phyloP scores from a whole-genome alignment of 2,113 vertebrate genomes.

The Caranx ignobilis region DNA sequence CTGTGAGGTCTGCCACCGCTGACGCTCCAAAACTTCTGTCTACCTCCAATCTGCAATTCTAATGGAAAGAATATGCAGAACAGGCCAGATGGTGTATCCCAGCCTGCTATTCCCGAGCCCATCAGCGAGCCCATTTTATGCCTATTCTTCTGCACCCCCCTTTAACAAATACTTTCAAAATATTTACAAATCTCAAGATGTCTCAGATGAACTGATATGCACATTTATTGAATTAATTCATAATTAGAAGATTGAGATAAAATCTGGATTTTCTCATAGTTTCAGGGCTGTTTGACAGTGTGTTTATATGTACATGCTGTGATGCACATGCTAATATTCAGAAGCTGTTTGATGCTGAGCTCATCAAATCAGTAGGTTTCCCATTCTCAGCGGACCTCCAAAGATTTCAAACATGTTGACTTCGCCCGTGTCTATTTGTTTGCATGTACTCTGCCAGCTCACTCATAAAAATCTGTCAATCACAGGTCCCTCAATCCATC shows the following conservation, averaged over 20 bases:
- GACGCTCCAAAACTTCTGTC: conserved; percentile 61
- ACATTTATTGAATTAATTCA: conserved; percentile 54
- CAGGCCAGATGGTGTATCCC: conserved; percentile 78
- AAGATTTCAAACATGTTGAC: conserved; percentile 45
- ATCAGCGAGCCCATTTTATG: conserved; percentile 60
- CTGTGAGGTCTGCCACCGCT: conserved; percentile 66
- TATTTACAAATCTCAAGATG: conserved; percentile 72
- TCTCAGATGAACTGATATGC: conserved; percentile 62
- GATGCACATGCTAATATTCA: neutral
- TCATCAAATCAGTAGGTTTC: conserved; percentile 30
- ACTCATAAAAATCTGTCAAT: conserved; percentile 49
- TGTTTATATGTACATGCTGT: neutral
- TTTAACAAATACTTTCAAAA: conserved; percentile 71
- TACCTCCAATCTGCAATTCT: conserved; percentile 81
- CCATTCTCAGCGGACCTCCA: conserved; percentile 22
- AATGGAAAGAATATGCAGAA: conserved; percentile 76
- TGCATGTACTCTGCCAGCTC: conserved; percentile 43
- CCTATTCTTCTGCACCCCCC: conserved; percentile 63
- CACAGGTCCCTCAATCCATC: conserved; percentile 34
- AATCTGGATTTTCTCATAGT: neutral
- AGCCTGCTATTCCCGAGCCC: conserved; percentile 71
- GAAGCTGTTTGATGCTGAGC: conserved; percentile 7
- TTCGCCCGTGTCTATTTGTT: conserved; percentile 51
- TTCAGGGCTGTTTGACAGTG: neutral
- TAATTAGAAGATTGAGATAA: conserved; percentile 48